Conservation (phyloP, 2,888 invertebrate genomes). For the Cephus pygmeus region DNA sequence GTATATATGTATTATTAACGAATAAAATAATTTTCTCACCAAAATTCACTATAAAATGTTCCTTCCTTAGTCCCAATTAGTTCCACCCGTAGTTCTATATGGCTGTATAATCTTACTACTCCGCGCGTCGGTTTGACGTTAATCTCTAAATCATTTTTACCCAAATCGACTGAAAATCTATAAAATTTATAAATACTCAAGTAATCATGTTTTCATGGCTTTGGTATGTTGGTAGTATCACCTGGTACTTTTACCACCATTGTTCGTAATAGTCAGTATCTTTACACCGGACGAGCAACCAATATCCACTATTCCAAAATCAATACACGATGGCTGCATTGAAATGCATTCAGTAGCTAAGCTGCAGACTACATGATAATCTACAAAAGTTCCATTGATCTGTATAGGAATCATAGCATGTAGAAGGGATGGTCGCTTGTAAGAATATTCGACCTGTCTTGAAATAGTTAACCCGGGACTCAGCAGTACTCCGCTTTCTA, state of each 20-base stretch:
- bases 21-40: conserved; percentile 46
- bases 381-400: conserved; percentile 53
- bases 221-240: conserved; percentile 9
- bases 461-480: conserved; percentile 63
- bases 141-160: conserved; percentile 61
- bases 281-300: conserved; percentile 60
- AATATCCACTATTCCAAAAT: conserved; percentile 66
- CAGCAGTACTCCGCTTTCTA: conserved; percentile 40
- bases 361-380: conserved; percentile 54
- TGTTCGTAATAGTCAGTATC: conserved; percentile 59
- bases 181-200: background rate
- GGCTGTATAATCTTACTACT: conserved; percentile 45
- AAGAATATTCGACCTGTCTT: conserved; percentile 55
- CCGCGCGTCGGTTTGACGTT: conserved; percentile 64
- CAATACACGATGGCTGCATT: conserved; percentile 53
- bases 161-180: conserved; percentile 64
- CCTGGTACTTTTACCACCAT: conserved; percentile 60
- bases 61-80: conserved; percentile 61
- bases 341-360: conserved; percentile 47
- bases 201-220: background rate
- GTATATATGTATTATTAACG: background rate
- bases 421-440: conserved; percentile 46
- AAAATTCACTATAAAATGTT: conserved; percentile 62
- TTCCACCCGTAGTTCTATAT: conserved; percentile 53
- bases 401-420: conserved; percentile 57